A percentile compares a stretch with the other conserved stretches of the same genome.
Evolutionary conservation across 2,797 vertebrate genomes (phyloP).

Genomic region (Rhinichthys osculus): DNA sequence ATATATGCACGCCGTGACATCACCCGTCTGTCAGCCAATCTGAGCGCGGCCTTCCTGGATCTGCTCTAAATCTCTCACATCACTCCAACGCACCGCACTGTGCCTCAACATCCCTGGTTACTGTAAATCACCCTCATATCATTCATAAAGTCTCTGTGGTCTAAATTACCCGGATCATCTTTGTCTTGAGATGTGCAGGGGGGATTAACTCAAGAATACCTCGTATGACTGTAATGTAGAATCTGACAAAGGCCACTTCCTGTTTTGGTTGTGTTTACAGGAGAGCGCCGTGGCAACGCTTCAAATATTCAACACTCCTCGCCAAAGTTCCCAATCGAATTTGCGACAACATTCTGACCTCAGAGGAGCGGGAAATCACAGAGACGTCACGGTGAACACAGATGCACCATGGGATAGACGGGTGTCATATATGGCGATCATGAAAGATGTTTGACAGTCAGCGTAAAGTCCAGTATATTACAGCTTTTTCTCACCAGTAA

Average conservation of each 20-base stretch:
- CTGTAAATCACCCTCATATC: background rate
- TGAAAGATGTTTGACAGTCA: background rate
- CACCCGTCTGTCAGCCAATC: slow-evolving; percentile 19
- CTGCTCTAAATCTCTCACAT: slow-evolving; percentile 1
- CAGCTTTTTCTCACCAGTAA: background rate
- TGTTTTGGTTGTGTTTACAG: slow-evolving; percentile 30
- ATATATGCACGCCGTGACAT: slow-evolving; percentile 53
- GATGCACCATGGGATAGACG: background rate
- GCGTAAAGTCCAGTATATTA: background rate
- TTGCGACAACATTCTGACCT: background rate
- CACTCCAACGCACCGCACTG: background rate
- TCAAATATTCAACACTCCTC: background rate
- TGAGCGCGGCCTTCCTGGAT: background rate
- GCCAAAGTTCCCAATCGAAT: background rate
- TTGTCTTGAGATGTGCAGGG: background rate
- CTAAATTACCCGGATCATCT: background rate
- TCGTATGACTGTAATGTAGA: slow-evolving; percentile 21
- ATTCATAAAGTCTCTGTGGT: background rate
- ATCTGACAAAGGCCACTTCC: background rate
- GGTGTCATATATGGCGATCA: background rate
- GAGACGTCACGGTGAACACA: background rate
- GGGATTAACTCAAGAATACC: background rate
- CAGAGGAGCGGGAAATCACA: slow-evolving; percentile 5
- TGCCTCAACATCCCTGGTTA: background rate
- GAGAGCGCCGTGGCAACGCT: background rate